A percentile compares a stretch with the other conserved stretches of the same genome.
Evolutionary conservation across 1,140 invertebrate species (phyloP).

Genomic region (Aradophagus sp.): DNA sequence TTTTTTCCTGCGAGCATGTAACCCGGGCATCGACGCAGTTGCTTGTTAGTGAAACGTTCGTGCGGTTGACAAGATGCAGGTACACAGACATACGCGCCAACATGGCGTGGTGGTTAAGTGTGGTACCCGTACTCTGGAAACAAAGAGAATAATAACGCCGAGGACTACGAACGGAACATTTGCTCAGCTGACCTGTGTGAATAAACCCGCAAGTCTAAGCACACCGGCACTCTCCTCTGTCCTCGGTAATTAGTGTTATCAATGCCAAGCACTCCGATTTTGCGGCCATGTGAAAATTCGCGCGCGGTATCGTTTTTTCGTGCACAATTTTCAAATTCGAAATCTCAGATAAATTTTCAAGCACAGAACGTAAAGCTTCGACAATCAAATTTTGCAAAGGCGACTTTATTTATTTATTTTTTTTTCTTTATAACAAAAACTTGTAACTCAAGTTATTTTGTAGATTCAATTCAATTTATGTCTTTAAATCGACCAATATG

Average conservation of each 20-base stretch:
- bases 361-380: too few relatives aligned
- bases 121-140: conserved; percentile 43
- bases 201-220: conserved; percentile 36
- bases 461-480: too few relatives aligned
- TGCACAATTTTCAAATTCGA: too few relatives aligned
- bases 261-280: conserved; percentile 35
- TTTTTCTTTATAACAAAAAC: too few relatives aligned
- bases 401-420: too few relatives aligned
- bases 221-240: conserved; percentile 18
- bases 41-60: conserved; percentile 41
- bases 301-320: too few relatives aligned
- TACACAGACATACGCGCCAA: conserved; percentile 37
- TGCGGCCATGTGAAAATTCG: conserved; percentile 12
- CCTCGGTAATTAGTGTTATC: conserved; percentile 37
- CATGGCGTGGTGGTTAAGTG: conserved; percentile 37
- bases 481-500: too few relatives aligned
- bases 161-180: conserved; percentile 44
- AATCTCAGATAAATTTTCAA: too few relatives aligned
- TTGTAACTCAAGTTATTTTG: too few relatives aligned
- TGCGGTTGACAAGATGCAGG: conserved; percentile 52
- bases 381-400: too few relatives aligned
- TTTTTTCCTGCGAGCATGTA: too few relatives aligned
- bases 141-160: conserved; percentile 50
- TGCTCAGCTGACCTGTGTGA: conserved; percentile 38
- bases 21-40: conserved; percentile 20